A percentile compares a stretch with the other conserved stretches of the same genome.
phyloP scores from a whole-genome alignment of 2,797 vertebrate genomes.

The Notamacropus eugenii region DNA sequence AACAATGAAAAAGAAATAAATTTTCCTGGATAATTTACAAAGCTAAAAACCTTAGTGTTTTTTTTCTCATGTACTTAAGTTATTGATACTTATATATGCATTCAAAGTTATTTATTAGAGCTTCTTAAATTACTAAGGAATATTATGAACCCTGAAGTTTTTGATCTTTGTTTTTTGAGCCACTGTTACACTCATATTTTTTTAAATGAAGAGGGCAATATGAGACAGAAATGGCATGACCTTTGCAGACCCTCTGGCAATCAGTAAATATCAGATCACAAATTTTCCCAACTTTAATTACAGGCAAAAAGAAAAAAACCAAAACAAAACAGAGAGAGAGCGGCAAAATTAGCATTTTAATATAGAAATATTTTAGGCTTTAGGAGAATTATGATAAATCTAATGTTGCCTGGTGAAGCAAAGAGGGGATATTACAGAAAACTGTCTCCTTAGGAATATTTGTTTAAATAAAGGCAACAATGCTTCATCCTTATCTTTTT shows the following conservation, averaged over 20 bases:
- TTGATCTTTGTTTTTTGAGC: conserved; percentile 46
- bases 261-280: conserved; percentile 66
- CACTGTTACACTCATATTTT: conserved; percentile 29
- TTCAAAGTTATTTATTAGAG: conserved; percentile 44
- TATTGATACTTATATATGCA: conserved; percentile 39
- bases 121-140: conserved; percentile 27
- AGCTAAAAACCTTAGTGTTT: conserved; percentile 52
- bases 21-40: conserved; percentile 36
- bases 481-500: conserved; percentile 79
- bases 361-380: conserved; percentile 79
- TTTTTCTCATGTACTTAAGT: not conserved
- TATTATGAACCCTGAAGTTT: conserved; percentile 36
- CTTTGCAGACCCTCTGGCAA: conserved; percentile 62
- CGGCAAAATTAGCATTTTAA: conserved; percentile 78
- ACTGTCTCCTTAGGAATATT: conserved; percentile 81
- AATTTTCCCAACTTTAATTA: conserved; percentile 76
- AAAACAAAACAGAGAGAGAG: not conserved
- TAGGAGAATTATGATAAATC: conserved; percentile 81
- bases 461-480: conserved; percentile 81
- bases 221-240: conserved; percentile 65
- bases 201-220: conserved; percentile 66
- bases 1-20: conserved; percentile 35
- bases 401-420: conserved; percentile 76
- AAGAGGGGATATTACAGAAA: conserved; percentile 77
- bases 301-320: conserved; percentile 74